Base-by-base conservation (phyloP, 1,140 invertebrate species). In the Zophobas morio region DNA sequence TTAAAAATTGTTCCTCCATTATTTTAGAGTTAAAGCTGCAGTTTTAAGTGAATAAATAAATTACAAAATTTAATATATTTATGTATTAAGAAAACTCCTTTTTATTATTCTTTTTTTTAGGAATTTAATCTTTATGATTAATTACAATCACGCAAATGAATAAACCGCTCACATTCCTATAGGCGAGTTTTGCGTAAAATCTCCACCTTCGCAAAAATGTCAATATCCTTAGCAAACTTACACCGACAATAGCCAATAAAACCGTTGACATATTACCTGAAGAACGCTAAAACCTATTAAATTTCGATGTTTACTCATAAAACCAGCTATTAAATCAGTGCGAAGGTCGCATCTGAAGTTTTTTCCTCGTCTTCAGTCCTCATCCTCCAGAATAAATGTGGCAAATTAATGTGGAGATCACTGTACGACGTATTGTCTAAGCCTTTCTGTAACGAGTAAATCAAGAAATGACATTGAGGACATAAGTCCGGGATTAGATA, bases 401-500 rank as follows among this genome's bases (percentile, higher is more conserved):
- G 6, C n/a, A 42, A 66, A 66, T 66, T 66, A 66, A 66, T 66
- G 20, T 40, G 36, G 8, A 66, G 60, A 42, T 66, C 37, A 42
- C 36, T 36, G 37, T 66, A 66, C 60, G 60, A 66, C 60, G 33
- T 42, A 66, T 56, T 42, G 40, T 70, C 33, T 76, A 76, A 76
- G 72, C 75, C 78, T 70, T 73, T 53, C 47, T 57, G 70, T 79
- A 71, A 79, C 75, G 63, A 72, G 66, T 53, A 74, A 76, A 76
- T 79, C 78, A 79, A 79, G 78, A 79, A 79, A 79, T 79, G 78
- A 79, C 78, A 77, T 75, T 79, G 78, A 79, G 60, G 78, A 76
- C 54, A 63, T 75, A 79, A 79, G 57, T 74, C 78, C 54, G 57
- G 78, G 76, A 75, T 78, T 75, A 37, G 60, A 57, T 70, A 57